Evolutionary conservation across 1,140 invertebrate genomes (phyloP), one percentile per base, ranked within the genome.

Genomic region (Caenorhabditis remanei): DNA sequence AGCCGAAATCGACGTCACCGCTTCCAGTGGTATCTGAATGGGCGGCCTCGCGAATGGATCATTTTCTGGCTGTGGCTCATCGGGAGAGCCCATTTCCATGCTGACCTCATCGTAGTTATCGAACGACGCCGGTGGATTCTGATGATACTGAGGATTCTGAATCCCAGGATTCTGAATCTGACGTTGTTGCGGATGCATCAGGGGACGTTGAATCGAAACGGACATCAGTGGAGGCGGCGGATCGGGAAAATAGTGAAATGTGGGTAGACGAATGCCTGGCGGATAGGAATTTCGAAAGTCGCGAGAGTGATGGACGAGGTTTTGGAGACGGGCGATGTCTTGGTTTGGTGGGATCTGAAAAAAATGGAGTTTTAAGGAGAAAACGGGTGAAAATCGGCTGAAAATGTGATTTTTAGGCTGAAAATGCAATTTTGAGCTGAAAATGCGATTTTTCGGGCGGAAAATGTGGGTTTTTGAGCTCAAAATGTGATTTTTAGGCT

Each of bases 321-420:
- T 71, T 46, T 71, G 67, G 19, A 71, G 67, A 21, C 40, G 67
- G n/a, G 41, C 8, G 21, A 71, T 71, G 41, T 71, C 67, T 24
- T 24, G 24, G n/a, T 65, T 65, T 11, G 24, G 21, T 0, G 9
- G 13, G 32, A 32, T 32, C 63, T 65, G 32, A 65, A 65, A 65
- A 65, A 65, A 19, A n/a, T 65, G 32, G 11, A 40, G 11, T 65
- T 40, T 4, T 6, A 40, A n/a, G n/a, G n/a, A n/a, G n/a, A n/a
- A n/a, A n/a, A n/a, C n/a, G n/a, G n/a, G n/a, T n/a, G n/a, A n/a
- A n/a, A n/a, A n/a, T n/a, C n/a, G 32, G 4, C 11, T 65, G 24
- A 40, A 32, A 65, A 65, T 13, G 1, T 1, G 4, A 21, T 61
- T 61, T 61, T 61, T 21, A 8, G 8, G 24, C 19, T 16, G 6